phyloP scores from a whole-genome alignment of 2,888 invertebrate genomes.

The Mesochorus sp. region DNA sequence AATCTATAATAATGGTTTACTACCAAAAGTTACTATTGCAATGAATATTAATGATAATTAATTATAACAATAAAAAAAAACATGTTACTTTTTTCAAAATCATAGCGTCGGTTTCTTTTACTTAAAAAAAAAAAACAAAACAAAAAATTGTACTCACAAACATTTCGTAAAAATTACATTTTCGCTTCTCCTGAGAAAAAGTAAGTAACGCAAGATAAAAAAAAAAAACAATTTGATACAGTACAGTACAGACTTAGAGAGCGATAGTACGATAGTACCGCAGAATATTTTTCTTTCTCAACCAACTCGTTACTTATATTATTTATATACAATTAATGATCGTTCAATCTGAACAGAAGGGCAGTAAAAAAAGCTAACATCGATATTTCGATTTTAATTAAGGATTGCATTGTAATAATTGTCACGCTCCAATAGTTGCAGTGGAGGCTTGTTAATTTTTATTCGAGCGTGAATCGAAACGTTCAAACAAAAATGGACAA shows the following conservation, averaged over 20 bases:
- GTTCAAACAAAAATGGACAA: no score
- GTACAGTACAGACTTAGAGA: conserved; percentile 40
- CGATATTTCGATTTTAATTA: not conserved
- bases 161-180: conserved; percentile 37
- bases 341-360: no score
- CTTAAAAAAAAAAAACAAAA: conserved; percentile 7
- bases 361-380: not conserved
- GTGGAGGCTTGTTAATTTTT: no score
- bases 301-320: not conserved
- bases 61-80: conserved; percentile 64
- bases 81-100: conserved; percentile 63
- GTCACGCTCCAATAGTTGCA: no score
- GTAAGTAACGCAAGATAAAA: conserved; percentile 1
- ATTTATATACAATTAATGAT: conserved; percentile 26
- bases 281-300: not conserved
- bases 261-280: not conserved
- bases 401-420: no score
- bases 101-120: conserved; percentile 44
- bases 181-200: not conserved
- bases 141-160: not conserved
- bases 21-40: conserved; percentile 69
- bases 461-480: no score
- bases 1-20: conserved; percentile 70
- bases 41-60: conserved; percentile 70
- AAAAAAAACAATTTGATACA: not conserved